A percentile compares a stretch with the other conserved stretches of the same genome.
These are phyloP conservation scores for Polypterus bichir DNA, from an alignment of 2,113 vertebrate genomes.

Conservation along the genomic window DNA sequence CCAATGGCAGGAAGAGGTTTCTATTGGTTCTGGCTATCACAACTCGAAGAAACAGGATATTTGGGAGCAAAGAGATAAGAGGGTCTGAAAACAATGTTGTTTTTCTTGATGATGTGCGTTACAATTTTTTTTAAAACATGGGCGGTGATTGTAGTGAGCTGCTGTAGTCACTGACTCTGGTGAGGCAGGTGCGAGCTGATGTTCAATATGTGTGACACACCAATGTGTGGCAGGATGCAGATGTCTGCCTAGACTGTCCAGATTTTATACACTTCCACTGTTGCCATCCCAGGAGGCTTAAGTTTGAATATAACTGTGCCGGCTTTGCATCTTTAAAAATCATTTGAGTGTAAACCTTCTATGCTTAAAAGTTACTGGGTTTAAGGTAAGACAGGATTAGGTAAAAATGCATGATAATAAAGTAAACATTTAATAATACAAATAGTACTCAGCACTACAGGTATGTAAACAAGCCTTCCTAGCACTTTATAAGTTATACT, in stretches of 20 bases:
- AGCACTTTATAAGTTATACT: too few relatives aligned
- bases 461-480: too few relatives aligned
- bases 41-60: conserved; percentile 89
- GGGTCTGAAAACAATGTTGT: conserved; percentile 83
- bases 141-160: conserved; percentile 11
- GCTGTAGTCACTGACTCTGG: conserved; percentile 33
- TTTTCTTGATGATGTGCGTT: conserved; percentile 74
- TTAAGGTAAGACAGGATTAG: too few relatives aligned
- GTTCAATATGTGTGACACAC: conserved; percentile 37
- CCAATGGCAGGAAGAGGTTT: conserved; percentile 84
- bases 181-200: conserved; percentile 53
- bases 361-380: not conserved
- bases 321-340: not conserved
- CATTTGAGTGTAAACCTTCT: not conserved
- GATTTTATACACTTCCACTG: conserved; percentile 28
- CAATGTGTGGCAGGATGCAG: conserved; percentile 55
- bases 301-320: not conserved
- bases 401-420: too few relatives aligned
- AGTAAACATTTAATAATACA: too few relatives aligned
- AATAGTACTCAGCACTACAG: too few relatives aligned
- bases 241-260: conserved; percentile 47
- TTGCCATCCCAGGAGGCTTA: conserved; percentile 20
- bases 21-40: conserved; percentile 78
- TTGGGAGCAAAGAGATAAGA: conserved; percentile 87
- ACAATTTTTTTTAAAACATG: conserved; percentile 23